Evolutionary conservation across 2,888 invertebrate species (phyloP).

Genomic region (Caenorhabditis panamensis): DNA sequence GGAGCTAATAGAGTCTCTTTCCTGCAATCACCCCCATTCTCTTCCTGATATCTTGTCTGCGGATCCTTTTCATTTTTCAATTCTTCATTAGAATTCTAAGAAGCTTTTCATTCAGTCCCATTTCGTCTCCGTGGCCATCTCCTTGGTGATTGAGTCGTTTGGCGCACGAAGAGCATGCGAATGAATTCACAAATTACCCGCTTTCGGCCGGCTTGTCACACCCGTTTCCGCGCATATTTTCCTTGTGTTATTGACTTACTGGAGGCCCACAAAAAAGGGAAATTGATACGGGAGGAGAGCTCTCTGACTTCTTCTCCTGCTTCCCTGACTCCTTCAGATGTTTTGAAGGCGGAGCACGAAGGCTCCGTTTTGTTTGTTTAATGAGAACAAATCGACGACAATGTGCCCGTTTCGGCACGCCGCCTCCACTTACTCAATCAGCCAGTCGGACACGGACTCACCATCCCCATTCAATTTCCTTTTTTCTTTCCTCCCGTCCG

Average conservation of each 20-base stretch:
- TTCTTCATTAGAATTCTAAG: slow-evolving; percentile 2
- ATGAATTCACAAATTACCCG: slow-evolving; percentile 20
- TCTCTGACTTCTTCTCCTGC: slow-evolving; percentile 20
- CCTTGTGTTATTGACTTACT: slow-evolving; percentile 38
- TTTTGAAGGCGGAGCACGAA: slow-evolving; percentile 43
- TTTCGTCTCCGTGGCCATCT: background rate
- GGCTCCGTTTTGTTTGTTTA: slow-evolving; percentile 55
- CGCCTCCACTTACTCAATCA: slow-evolving; percentile 60
- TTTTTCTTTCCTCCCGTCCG: slow-evolving; percentile 20
- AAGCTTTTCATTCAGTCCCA: background rate
- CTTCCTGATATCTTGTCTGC: background rate
- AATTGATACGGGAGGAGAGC: slow-evolving; percentile 38
- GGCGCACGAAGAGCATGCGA: background rate
- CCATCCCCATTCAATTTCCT: slow-evolving; percentile 57
- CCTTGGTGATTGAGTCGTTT: slow-evolving; percentile 7
- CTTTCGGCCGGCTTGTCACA: slow-evolving; percentile 23
- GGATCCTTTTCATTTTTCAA: background rate
- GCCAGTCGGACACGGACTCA: slow-evolving; percentile 24
- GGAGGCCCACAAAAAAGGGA: slow-evolving; percentile 17
- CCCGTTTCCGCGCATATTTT: slow-evolving; percentile 49
- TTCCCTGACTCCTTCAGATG: slow-evolving; percentile 24
- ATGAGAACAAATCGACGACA: slow-evolving; percentile 62
- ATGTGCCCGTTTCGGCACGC: slow-evolving; percentile 6
- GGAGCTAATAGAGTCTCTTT: background rate
- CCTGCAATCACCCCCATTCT: background rate